Evolutionary conservation across 2,113 vertebrate species (phyloP), one percentile per base, ranked within the genome.

Genomic region (Physeter macrocephalus): DNA sequence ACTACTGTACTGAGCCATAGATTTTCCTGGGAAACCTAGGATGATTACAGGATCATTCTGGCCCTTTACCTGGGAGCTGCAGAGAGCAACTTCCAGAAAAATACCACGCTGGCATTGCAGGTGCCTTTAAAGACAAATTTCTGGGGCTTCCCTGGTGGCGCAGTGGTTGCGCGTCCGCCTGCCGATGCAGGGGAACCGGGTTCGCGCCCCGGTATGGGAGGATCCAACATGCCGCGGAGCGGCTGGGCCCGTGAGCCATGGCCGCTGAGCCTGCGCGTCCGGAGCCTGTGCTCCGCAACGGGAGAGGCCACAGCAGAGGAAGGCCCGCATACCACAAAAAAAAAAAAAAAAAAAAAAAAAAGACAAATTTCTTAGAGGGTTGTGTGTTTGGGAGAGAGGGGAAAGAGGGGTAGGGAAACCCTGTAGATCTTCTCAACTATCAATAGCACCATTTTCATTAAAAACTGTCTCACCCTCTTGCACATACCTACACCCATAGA

Each of bases 71-170:
- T 90, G 39, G 29, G 21, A 94, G 62, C 34, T 69, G 66, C 61
- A 96, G 31, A 93, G 14, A 69, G 13, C 67, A 83, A 86, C 21
- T 59, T 95, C 39, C 39, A 81, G 61, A 85, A 96, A 69, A 86
- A 82, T 49, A 67, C 21, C 86, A 84, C 9, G 14, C 17, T 77
- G 81, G 15, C 67, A 74, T 31, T 54, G 54, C 54, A 88, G 67
- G 41, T 80, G 31, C 29, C 78, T 93, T 86, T 90, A 82, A 61
- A 95, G 84, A 92, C 31, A 69, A 88, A 59, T 94, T 95, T 88
- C 69, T 81, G n/a, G n/a, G n/a, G n/a, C n/a, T n/a, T n/a, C n/a
- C n/a, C n/a, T n/a, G n/a, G n/a, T n/a, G n/a, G n/a, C n/a, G n/a
- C n/a, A n/a, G n/a, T n/a, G n/a, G n/a, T n/a, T n/a, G n/a, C n/a